phyloP scores from a whole-genome alignment of 2,888 invertebrate genomes.

The Azorinus chamasolen region DNA sequence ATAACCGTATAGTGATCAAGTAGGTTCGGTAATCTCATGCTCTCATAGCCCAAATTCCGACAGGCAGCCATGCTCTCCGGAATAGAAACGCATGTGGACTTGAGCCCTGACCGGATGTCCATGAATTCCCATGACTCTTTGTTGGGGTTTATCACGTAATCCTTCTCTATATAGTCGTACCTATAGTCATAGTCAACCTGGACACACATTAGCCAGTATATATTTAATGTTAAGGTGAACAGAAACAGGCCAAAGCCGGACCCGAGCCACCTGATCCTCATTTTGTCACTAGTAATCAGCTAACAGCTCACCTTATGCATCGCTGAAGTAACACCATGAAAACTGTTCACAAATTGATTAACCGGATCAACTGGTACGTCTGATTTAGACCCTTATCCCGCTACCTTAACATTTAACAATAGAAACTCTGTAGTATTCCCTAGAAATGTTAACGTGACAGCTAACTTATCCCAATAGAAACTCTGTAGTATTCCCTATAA shows the following conservation, averaged over 20 bases:
- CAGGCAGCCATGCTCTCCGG: constrained; percentile 89
- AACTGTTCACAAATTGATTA: too few relatives aligned
- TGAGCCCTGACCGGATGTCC: constrained; percentile 52
- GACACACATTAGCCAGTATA: background rate
- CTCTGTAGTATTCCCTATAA: too few relatives aligned
- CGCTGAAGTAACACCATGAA: too few relatives aligned
- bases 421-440: too few relatives aligned
- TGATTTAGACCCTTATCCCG: too few relatives aligned
- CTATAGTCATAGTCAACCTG: constrained; percentile 38
- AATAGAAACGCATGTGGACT: constrained; percentile 88
- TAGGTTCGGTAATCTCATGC: constrained; percentile 90
- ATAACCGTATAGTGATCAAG: constrained; percentile 89
- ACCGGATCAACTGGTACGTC: too few relatives aligned
- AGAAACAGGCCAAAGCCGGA: background rate
- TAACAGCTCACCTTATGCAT: too few relatives aligned
- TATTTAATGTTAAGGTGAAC: background rate
- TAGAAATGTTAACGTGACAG: too few relatives aligned
- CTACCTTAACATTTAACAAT: too few relatives aligned
- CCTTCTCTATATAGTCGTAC: constrained; percentile 34
- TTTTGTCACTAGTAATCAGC: background rate
- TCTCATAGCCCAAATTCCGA: constrained; percentile 88
- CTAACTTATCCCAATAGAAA: too few relatives aligned
- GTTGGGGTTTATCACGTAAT: constrained; percentile 50
- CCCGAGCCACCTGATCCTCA: background rate
- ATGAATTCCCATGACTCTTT: constrained; percentile 39